These are phyloP conservation scores for Plebejus argus DNA, from an alignment of 2,888 invertebrate species.

Conservation along the genomic window DNA sequence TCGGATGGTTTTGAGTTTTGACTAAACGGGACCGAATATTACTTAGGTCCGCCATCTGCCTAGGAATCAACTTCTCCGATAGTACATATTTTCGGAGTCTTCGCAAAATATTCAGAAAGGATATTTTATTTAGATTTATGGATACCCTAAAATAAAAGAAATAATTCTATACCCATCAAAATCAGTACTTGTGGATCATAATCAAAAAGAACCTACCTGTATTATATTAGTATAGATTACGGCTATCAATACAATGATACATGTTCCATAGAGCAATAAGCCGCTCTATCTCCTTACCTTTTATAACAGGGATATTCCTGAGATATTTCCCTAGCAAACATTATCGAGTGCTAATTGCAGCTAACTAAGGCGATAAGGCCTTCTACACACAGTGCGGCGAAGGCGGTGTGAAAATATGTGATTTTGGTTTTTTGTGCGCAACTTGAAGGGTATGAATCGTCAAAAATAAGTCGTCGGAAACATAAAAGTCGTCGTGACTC, in stretches of 20 bases:
- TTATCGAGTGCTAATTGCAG: slow-evolving; percentile 60
- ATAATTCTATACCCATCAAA: not conserved
- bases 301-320: slow-evolving; percentile 55
- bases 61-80: no score
- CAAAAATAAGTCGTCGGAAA: no score
- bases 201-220: not conserved
- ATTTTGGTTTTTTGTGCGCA: not conserved
- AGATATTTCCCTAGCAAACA: slow-evolving; percentile 49
- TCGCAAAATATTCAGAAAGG: no score
- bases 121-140: no score
- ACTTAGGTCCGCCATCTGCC: no score
- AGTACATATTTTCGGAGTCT: no score
- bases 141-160: no score
- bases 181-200: not conserved
- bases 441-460: no score
- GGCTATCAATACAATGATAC: slow-evolving; percentile 25
- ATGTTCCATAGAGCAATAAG: slow-evolving; percentile 13
- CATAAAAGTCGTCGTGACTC: no score
- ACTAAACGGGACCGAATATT: no score
- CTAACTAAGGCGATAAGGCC: slow-evolving; percentile 49
- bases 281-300: slow-evolving; percentile 43
- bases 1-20: no score
- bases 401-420: not conserved
- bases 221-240: not conserved
- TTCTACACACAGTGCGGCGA: slow-evolving; percentile 36